A percentile compares a stretch with the other conserved stretches of the same genome.
phyloP scores from a whole-genome alignment of 2,113 vertebrate species.

The Myocastor coypus region DNA sequence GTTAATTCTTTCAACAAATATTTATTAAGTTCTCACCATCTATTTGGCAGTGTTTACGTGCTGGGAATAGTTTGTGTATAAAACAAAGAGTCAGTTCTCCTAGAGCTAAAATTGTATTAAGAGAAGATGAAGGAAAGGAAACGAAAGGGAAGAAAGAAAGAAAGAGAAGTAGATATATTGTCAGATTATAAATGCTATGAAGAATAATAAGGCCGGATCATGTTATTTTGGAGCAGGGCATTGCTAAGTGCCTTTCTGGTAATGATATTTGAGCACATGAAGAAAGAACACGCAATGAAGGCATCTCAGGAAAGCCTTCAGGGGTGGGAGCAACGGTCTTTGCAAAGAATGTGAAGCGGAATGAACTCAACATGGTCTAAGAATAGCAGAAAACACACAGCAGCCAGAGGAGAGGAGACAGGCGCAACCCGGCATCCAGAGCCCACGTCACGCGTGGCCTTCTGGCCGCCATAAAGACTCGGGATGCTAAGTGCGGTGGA shows the following conservation, averaged over 20 bases:
- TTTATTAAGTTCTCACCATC: neutral
- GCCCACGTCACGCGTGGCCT: neutral
- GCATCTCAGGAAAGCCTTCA: neutral
- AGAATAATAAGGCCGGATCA: neutral
- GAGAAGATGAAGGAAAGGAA: neutral
- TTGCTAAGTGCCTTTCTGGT: neutral
- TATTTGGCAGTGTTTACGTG: neutral
- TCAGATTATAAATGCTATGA: neutral
- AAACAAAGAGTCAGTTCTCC: constrained; percentile 1
- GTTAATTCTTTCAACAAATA: neutral
- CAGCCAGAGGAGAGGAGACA: neutral
- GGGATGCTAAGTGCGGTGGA: neutral
- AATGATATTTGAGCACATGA: neutral
- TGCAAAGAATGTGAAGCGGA: neutral
- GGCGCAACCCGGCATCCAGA: neutral
- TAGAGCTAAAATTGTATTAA: neutral
- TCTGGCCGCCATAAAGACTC: neutral
- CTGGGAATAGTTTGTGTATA: neutral
- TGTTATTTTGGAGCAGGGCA: neutral
- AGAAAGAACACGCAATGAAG: neutral
- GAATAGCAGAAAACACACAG: neutral
- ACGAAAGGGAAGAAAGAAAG: neutral
- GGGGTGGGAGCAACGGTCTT: neutral
- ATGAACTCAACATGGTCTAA: neutral
- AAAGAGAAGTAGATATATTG: neutral